Evolutionary conservation across 2,113 vertebrate species (phyloP), one percentile per base, ranked within the genome.

Genomic region (Rana temporaria): DNA sequence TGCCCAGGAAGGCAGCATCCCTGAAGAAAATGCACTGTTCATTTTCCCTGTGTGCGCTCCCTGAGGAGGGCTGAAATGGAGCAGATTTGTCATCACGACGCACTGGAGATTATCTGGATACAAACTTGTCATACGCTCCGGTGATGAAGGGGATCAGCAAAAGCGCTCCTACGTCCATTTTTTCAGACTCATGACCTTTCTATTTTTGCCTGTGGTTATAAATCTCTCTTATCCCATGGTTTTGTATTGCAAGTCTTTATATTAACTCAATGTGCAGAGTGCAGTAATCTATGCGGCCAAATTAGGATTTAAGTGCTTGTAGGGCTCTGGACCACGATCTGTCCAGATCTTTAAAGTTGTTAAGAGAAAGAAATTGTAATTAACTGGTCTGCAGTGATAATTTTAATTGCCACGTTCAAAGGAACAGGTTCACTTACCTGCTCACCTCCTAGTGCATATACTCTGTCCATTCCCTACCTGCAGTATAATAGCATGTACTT

Each of bases 51-150:
- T 20, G 64, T 17, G 34, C 6, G 24, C 15, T 73, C 79, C 62
- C 69, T 4, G 69, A 55, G 69, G 69, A 70, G 24, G 16, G 6
- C 19, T 52, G 70, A 65, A 82, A 82, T 82, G 70, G 69, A 82
- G 68, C 15, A 65, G 62, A 82, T 82, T 53, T 74, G 71, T 73
- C 69, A 82, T 82, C 69, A 32, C 48, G 60, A 73, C 70, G 12
- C 79, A 74, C n/a, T 22, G 60, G 38, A 66, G 71, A 73, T 56
- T 77, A 62, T 64, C 57, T 64, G 60, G 32, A 77, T 63, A 64
- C 22, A 64, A 63, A 64, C 53, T 56, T 79, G 77, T 66, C 77
- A 53, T 20, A 68, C 64, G 77, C 77, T 34, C 19, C 53, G 57
- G 48, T 79, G 77, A 65, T 65, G 38, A 56, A 74, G 71, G 42